phyloP scores from a whole-genome alignment of 2,888 invertebrate species.

The Ramazzottius varieornatus region DNA sequence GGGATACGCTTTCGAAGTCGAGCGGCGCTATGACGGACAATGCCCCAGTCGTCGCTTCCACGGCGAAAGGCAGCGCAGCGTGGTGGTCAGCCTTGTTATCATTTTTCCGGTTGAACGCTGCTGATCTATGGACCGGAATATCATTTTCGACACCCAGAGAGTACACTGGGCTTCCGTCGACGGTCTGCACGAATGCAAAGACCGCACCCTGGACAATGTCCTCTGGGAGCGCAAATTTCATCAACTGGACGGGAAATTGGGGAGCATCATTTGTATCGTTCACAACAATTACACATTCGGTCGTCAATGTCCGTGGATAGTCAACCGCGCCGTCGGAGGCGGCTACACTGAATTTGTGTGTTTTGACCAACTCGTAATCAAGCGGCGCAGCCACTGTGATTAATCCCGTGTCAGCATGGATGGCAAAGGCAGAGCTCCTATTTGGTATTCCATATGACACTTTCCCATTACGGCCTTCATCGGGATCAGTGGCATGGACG shows the following conservation, averaged over 20 bases:
- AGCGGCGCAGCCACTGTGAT: constrained; percentile 45
- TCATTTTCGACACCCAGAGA: constrained; percentile 38
- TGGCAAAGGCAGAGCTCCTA: constrained; percentile 36
- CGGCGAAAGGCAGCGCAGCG: constrained; percentile 34
- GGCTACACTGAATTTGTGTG: constrained; percentile 2
- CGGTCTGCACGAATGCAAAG: constrained; percentile 51
- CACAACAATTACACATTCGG: constrained; percentile 12
- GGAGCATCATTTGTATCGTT: constrained; percentile 71
- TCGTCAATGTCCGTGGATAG: constrained; percentile 2
- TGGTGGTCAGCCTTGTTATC: neutral
- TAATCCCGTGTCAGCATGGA: constrained; percentile 47
- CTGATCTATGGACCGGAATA: neutral
- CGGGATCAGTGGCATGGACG: constrained; percentile 46
- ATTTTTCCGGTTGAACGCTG: neutral
- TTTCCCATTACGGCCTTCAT: constrained; percentile 43
- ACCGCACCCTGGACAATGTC: constrained; percentile 66
- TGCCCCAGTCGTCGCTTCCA: constrained; percentile 60
- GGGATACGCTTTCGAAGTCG: constrained; percentile 66
- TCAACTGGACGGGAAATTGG: constrained; percentile 37
- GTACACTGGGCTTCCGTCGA: constrained; percentile 56
- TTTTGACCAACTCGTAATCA: constrained; percentile 23
- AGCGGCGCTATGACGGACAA: constrained; percentile 46
- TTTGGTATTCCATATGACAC: constrained; percentile 24
- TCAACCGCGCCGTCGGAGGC: constrained; percentile 7
- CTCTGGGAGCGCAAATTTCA: constrained; percentile 50